Evolutionary conservation across 2,888 invertebrate species (phyloP).

Genomic region (Drosophila aldrichi): DNA sequence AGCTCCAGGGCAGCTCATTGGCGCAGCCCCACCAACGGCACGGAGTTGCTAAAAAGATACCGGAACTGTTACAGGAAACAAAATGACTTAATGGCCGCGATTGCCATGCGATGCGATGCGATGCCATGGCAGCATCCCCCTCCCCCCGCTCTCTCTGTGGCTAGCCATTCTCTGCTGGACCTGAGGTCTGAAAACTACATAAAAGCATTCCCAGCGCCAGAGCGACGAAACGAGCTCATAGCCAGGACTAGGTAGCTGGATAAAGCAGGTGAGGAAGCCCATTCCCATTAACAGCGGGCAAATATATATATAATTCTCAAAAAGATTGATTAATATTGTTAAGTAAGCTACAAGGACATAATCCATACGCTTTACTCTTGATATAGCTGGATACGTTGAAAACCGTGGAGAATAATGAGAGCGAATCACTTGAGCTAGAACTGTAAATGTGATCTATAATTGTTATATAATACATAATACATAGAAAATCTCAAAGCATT

Average conservation of each 20-base stretch:
- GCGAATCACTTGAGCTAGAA: background rate
- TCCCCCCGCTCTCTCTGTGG: slow-evolving; percentile 7
- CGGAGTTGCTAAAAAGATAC: slow-evolving; percentile 73
- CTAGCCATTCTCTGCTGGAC: slow-evolving; percentile 61
- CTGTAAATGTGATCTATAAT: background rate
- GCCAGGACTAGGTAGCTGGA: background rate
- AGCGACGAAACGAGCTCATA: slow-evolving; percentile 21
- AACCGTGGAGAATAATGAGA: too few relatives aligned
- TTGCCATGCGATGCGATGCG: slow-evolving; percentile 67
- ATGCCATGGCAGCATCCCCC: slow-evolving; percentile 35
- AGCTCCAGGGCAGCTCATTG: slow-evolving; percentile 25
- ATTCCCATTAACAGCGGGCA: background rate
- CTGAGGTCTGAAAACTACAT: slow-evolving; percentile 64
- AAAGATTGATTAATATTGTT: too few relatives aligned
- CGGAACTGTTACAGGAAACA: slow-evolving; percentile 78
- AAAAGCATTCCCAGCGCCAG: slow-evolving; percentile 34
- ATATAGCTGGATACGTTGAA: too few relatives aligned
- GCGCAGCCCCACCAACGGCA: slow-evolving; percentile 27
- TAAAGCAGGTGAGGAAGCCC: background rate
- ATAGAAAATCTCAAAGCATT: too few relatives aligned
- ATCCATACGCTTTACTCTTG: too few relatives aligned
- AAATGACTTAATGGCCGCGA: slow-evolving; percentile 79
- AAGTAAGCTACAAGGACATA: too few relatives aligned
- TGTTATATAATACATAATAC: background rate
- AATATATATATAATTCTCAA: background rate